These are phyloP conservation scores for Myotis yumanensis DNA, from an alignment of 2,113 vertebrate genomes.

Conservation along the genomic window DNA sequence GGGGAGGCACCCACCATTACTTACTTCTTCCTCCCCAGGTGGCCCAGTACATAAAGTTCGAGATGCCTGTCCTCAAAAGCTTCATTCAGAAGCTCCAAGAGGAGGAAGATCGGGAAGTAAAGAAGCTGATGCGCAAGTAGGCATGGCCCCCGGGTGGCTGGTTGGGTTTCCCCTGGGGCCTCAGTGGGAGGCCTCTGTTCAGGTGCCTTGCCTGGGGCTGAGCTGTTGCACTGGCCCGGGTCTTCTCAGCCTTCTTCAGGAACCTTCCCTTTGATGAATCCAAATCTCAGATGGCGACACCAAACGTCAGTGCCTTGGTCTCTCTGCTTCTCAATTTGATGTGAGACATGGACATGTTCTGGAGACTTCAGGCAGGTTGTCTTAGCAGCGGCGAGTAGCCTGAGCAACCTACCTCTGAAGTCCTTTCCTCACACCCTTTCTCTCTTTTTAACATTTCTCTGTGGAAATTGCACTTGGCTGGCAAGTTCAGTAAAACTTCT, in stretches of 20 bases:
- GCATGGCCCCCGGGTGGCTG: neutral
- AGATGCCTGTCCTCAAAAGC: conserved; percentile 97
- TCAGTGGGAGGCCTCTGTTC: accelerated
- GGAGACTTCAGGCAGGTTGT: neutral
- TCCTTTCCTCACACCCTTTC: neutral
- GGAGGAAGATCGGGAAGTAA: conserved; percentile 95
- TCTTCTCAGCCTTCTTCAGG: neutral
- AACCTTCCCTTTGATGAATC: too few relatives aligned
- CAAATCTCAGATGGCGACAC: neutral
- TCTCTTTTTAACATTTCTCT: neutral
- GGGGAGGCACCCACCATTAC: too few relatives aligned
- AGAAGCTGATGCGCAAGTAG: conserved; percentile 94
- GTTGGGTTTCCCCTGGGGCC: neutral
- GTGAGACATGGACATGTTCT: neutral
- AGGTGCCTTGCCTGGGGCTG: accelerated
- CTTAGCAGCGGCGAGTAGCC: neutral
- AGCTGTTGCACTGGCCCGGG: accelerated
- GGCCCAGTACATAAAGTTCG: conserved; percentile 98
- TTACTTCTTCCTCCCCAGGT: conserved; percentile 84
- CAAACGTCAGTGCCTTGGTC: neutral
- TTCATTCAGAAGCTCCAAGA: conserved; percentile 97
- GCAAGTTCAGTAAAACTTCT: neutral
- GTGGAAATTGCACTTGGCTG: neutral
- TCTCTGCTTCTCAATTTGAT: neutral
- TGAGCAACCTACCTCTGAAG: neutral